These are phyloP conservation scores for Rhinoraja longicauda DNA, from an alignment of 2,797 vertebrate species.

Conservation along the genomic window DNA sequence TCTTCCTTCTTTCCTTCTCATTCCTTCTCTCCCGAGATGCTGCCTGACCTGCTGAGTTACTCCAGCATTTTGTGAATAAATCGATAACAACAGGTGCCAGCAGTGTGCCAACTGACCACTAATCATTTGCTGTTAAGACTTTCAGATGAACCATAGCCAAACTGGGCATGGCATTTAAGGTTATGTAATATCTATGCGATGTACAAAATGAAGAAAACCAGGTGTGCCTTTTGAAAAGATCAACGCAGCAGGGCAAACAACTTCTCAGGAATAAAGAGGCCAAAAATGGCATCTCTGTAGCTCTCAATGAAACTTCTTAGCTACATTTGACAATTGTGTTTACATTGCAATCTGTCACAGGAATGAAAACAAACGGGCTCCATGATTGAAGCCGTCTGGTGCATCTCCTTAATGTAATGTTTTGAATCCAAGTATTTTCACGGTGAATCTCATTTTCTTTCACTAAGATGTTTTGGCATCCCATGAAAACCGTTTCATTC, in stretches of 20 bases:
- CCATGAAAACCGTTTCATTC: not conserved
- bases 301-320: slow-evolving; percentile 22
- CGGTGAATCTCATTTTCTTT: slow-evolving; percentile 35
- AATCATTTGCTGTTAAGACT: not conserved
- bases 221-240: slow-evolving; percentile 2
- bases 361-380: slow-evolving; percentile 35
- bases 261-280: not conserved
- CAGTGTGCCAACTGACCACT: not conserved
- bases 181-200: too few relatives aligned
- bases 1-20: too few relatives aligned
- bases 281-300: slow-evolving; percentile 17
- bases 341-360: slow-evolving; percentile 34
- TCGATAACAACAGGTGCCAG: not conserved
- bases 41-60: too few relatives aligned
- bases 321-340: slow-evolving; percentile 33
- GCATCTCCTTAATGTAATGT: slow-evolving; percentile 23
- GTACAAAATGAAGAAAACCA: not conserved
- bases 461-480: slow-evolving; percentile 19
- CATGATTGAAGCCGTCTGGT: slow-evolving; percentile 30
- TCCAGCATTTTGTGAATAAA: too few relatives aligned
- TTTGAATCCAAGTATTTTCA: slow-evolving; percentile 34
- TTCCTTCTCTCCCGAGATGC: too few relatives aligned
- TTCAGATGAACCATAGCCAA: not conserved
- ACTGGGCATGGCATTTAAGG: not conserved
- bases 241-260: not conserved